Evolutionary conservation across 2,113 vertebrate genomes (phyloP), one percentile per base, ranked within the genome.

Genomic region (Elachura formosa): DNA sequence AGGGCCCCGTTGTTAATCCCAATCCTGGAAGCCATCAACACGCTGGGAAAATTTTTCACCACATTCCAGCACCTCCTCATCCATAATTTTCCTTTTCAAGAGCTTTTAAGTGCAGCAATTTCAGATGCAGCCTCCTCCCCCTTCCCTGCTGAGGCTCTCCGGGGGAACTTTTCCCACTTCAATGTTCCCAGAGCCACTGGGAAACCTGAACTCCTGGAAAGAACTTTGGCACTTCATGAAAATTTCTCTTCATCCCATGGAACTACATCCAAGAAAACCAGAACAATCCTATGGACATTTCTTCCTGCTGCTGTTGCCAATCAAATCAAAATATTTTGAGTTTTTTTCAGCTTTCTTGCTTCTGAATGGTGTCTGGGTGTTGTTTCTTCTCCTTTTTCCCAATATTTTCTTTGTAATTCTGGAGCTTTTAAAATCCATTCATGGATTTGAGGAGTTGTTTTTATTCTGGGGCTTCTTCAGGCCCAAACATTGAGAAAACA

Each of bases 191-290:
- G 66, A 93, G 73, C 48, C 84, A 10, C 81, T 61, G 54, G 92
- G 94, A 90, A 95, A 66, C 46, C 26, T 45, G 66, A 87, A 54
- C 75, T 82, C 51, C 88, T 93, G 94, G 68, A 95, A 92, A 23
- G 62, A 80, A 15, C 33, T 74, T 76, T 33, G 51, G 91, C 89
- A 74, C 58, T 45, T 17, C 11, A 10, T 29, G 79, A 49, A 38
- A 63, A 55, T 86, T 88, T 67, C 63, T 51, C 59, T 92, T 74
- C 58, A 43, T 54, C 40, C 55, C 14, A 9, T 13, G 61, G 68
- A 88, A 88, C 29, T 17, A 0, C 46, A 41, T 84, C 95, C 96
- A 90, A 88, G 72, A 86, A 86, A 90, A 86, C 72, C 84, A 92
- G 68, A 54, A 66, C 8, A 77, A 80, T 58, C 63, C 62, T 12